Percentiles rank a stretch among this genome's conserved stretches.
These are phyloP conservation scores for Oreochromis mossambicus DNA, from an alignment of 2,797 vertebrate species.

Conservation along the genomic window DNA sequence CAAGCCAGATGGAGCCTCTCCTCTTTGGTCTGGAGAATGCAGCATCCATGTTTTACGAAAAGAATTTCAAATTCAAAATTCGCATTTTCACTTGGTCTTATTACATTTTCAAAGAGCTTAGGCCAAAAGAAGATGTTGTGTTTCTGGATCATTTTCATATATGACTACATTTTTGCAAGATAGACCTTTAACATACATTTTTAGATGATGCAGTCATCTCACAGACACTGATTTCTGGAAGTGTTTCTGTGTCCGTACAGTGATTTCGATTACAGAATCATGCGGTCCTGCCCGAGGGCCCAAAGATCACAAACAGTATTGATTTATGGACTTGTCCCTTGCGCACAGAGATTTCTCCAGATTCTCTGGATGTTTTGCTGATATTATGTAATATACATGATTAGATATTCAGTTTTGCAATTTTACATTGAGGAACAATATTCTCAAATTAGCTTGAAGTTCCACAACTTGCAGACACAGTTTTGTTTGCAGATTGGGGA, in stretches of 20 bases:
- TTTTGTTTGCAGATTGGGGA: neutral
- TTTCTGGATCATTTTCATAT: neutral
- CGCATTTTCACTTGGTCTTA: neutral
- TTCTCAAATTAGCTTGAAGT: neutral
- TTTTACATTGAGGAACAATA: neutral
- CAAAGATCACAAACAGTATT: neutral
- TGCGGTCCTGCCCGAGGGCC: neutral
- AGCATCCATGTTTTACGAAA: neutral
- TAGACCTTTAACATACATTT: neutral
- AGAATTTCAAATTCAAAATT: neutral
- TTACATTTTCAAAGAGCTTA: neutral
- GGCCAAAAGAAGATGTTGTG: neutral
- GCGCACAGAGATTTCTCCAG: neutral
- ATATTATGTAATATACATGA: neutral
- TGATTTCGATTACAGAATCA: neutral
- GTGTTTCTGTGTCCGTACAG: neutral
- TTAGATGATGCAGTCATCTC: neutral
- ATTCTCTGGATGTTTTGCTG: neutral
- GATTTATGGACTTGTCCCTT: neutral
- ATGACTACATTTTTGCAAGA: neutral
- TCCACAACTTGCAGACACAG: neutral
- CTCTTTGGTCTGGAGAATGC: neutral
- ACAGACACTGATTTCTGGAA: neutral
- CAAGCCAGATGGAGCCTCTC: neutral
- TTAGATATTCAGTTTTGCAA: neutral